Evolutionary conservation across 1,140 invertebrate genomes (phyloP), one percentile per base, ranked within the genome.

Genomic region (Drosophila auraria): DNA sequence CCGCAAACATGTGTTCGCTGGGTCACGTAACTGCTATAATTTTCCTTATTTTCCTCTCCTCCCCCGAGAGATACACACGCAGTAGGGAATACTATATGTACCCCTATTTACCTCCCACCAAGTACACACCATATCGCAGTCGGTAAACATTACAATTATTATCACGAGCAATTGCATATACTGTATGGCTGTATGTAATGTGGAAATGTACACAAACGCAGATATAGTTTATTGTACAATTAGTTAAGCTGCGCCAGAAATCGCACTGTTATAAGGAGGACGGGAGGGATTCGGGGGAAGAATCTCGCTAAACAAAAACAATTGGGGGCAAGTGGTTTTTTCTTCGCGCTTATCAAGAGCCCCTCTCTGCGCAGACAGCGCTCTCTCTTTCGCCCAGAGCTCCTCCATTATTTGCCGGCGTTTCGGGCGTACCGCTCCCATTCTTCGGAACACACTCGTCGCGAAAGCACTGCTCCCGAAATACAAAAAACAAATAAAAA

Each of bases 301-400:
- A 60, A 73, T 81, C 40, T 76, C 54, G 74, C 83, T 68, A 69
- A 82, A 75, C 51, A 61, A 75, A 90, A 90, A 90, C 86, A 89
- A 89, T 90, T 89, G 84, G 83, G 83, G 84, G 74, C 86, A 89
- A 89, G 86, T 89, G 84, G 86, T 82, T 89, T 63, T 68, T 77
- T 59, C 36, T 57, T 66, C 64, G 47, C 78, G 76, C 75, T 87
- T 87, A 87, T 87, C 83, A 83, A 76, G 5, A 50, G 62, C 64
- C 44, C 33, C 70, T 49, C 42, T 54, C 74, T 78, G 72, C 47
- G 20, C 51, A 53, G 59, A 62, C 30, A 51, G 27, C 42, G 47
- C 64, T 59, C 33, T 53, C 40, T 15, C 25, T 30, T 36, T 49
- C 40, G 56, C 54, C 20, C 42, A 27, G 42, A 53, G 61, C 40